Base-by-base conservation (phyloP, 37 sponge, comb jelly and placozoan genomes). In the Beroe forskalii region DNA sequence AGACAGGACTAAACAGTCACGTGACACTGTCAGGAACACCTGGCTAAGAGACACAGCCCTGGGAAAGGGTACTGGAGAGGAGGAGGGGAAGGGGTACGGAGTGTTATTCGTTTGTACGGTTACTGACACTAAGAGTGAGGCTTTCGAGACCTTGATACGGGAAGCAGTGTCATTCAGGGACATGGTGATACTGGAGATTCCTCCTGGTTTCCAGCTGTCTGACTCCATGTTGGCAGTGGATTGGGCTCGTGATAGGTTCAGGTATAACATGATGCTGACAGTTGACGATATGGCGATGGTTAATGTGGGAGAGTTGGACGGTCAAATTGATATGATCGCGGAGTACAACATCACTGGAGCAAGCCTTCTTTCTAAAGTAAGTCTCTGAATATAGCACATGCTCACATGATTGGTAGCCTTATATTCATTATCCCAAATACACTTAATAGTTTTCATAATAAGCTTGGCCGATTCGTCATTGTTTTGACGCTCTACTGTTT, bases 141-240 rank as follows among this genome's bases (percentile, higher is more conserved):
- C 6, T 3, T 22, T 80, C 22, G 86, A 41, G 27, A 37, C 14
- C 6, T 48, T 80, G 86, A 3, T 23, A 48, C 4, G 20, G 3
- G 86, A 80, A 25, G 86, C 86, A 22, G 55, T 23, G 55, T 27
- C 28, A 22, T 6, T 42, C 42, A 37, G 86, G 23, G 86, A 80
- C 28, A 80, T 80, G 8, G 86, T 80, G 43, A 27, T 80, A 4
- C 19, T 80, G 28, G 43, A 20, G 19, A 19, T 23, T n/a, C 38
- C 28, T 6, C 14, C 14, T 6, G 28, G 35, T 44, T 40, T 48
- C 30, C 44, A 80, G 24, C 23, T 80, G 8, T 23, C 86, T 42
- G 48, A 23, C 37, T 42, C 86, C 40, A 32, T 80, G 12, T n/a
- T 37, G 0, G 86, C 86, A 1, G 20, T 80, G 55, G 86, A 80